Conservation (phyloP, 2,888 invertebrate genomes). For the Alentia gelatinosa region DNA sequence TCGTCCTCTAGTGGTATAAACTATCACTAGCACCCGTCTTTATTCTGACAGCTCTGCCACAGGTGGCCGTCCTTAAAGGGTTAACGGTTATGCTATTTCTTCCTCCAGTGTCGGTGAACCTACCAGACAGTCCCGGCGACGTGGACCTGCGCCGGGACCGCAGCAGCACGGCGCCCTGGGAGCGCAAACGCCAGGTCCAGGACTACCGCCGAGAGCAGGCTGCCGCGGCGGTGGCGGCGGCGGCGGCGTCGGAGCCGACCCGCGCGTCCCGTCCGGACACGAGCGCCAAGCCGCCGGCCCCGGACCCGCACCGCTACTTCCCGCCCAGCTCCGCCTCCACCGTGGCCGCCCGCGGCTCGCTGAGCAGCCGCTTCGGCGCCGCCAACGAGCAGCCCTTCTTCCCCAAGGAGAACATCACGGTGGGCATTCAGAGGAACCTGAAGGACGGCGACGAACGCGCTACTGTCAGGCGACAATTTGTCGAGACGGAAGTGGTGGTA, state of each 20-base stretch:
- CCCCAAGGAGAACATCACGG: constrained; percentile 38
- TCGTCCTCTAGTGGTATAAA: too few species aligned
- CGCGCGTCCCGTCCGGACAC: too few species aligned
- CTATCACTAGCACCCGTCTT: too few species aligned
- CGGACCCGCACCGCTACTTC: constrained; percentile 10
- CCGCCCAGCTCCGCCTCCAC: constrained; percentile 8
- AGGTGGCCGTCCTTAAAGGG: too few species aligned
- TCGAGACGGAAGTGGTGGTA: constrained; percentile 68
- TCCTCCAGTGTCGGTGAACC: background rate
- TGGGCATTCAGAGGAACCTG: constrained; percentile 32
- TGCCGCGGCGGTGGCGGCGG: background rate
- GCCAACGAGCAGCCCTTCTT: background rate
- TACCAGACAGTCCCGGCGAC: constrained; percentile 8
- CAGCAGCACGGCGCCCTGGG: constrained; percentile 22
- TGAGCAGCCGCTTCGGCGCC: constrained; percentile 7
- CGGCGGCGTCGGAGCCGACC: too few species aligned
- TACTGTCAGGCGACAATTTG: background rate
- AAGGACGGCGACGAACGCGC: background rate
- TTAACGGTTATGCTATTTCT: too few species aligned
- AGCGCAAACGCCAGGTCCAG: constrained; percentile 21
- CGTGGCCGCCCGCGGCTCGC: background rate
- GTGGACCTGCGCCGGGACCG: constrained; percentile 3
- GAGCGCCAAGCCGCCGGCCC: background rate
- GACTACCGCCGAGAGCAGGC: background rate
- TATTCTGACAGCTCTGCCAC: too few species aligned